Conservation (phyloP, 2,113 vertebrate species). For the Hippocampus comes region DNA sequence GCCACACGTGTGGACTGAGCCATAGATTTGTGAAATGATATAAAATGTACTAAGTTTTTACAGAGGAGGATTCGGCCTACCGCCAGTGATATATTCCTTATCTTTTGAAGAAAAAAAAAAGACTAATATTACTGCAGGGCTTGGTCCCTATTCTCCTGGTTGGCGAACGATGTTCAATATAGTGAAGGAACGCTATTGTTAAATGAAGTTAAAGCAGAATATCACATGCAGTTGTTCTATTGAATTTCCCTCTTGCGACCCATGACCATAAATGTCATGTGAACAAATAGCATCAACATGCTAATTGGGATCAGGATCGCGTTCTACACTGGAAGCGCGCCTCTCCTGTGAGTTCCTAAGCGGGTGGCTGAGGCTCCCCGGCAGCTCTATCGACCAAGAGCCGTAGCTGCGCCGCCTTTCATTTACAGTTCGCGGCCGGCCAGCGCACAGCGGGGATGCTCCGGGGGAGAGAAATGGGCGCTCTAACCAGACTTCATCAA, state of each 20-base stretch:
- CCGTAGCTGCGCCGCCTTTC: constrained; percentile 80
- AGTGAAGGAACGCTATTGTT: neutral
- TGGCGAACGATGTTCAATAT: neutral
- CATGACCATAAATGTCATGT: neutral
- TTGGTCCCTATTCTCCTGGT: no score
- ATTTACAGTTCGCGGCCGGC: constrained; percentile 72
- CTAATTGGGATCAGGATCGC: constrained; percentile 1
- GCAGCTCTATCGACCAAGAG: constrained; percentile 56
- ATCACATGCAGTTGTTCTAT: neutral
- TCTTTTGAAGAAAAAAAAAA: no score
- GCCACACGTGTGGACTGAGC: no score
- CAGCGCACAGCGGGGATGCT: constrained; percentile 63
- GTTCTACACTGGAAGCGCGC: constrained; percentile 16
- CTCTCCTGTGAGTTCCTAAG: constrained; percentile 37
- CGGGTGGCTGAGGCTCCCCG: constrained; percentile 42
- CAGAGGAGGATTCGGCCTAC: no score
- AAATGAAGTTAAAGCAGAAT: neutral
- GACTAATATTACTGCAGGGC: no score
- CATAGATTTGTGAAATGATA: no score
- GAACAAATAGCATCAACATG: neutral
- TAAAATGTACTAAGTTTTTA: no score
- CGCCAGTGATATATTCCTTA: no score
- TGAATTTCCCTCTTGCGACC: neutral
- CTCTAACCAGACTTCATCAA: constrained; percentile 88
- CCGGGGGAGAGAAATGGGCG: constrained; percentile 75